phyloP scores from a whole-genome alignment of 2,797 vertebrate genomes.

The Micropoecilia bifurca region DNA sequence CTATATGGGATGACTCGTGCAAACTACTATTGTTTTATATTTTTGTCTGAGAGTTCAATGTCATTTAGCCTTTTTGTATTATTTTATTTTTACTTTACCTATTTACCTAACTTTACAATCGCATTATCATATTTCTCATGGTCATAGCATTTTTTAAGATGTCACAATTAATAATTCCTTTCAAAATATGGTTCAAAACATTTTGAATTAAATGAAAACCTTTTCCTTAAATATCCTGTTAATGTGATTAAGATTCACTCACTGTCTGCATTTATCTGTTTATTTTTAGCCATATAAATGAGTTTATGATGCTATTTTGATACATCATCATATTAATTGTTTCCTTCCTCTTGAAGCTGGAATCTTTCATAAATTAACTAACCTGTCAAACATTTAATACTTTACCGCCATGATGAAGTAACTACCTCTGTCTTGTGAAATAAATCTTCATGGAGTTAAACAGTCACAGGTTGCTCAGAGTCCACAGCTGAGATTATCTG shows the following conservation, averaged over 20 bases:
- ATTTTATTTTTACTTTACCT: neutral
- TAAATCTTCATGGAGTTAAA: slow-evolving; percentile 35
- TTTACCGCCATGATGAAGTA: slow-evolving; percentile 38
- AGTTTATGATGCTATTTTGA: neutral
- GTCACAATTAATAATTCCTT: neutral
- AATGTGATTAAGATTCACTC: neutral
- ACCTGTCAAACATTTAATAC: slow-evolving; percentile 17
- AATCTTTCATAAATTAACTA: slow-evolving; percentile 13
- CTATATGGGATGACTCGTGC: neutral
- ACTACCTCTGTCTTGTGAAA: slow-evolving; percentile 22
- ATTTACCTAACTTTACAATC: neutral
- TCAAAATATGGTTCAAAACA: neutral
- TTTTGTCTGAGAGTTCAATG: neutral
- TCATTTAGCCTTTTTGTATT: neutral
- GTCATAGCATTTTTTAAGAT: neutral
- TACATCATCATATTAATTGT: neutral
- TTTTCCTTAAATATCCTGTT: neutral
- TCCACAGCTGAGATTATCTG: slow-evolving; percentile 31
- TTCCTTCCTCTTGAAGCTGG: neutral
- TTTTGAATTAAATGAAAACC: neutral
- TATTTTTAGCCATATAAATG: neutral
- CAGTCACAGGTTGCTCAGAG: slow-evolving; percentile 40
- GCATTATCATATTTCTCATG: neutral
- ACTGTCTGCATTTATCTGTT: neutral
- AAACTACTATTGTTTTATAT: neutral